Conservation (phyloP, 37 sponge, comb jelly and placozoan genomes). For the Tethya wilhelma region DNA sequence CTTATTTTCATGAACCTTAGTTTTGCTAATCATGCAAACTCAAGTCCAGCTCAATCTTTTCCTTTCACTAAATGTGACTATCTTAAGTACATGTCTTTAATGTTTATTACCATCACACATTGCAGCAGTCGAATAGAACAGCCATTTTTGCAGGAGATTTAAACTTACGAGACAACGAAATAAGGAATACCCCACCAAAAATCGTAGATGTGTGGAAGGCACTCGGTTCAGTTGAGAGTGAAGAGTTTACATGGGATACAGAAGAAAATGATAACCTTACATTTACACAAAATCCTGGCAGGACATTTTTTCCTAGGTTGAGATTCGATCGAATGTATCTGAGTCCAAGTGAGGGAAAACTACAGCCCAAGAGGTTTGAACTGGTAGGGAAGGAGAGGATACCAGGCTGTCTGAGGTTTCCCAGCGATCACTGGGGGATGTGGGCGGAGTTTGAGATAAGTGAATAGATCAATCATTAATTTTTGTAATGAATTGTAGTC, state of each 20-base stretch:
- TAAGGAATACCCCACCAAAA: slow-evolving; percentile 54
- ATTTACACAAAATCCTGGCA: no score
- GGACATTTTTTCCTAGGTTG: slow-evolving; percentile 19
- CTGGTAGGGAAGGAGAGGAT: slow-evolving; percentile 72
- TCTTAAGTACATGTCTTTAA: no score
- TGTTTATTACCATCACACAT: no score
- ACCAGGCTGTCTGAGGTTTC: slow-evolving; percentile 44
- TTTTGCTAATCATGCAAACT: no score
- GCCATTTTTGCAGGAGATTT: slow-evolving; percentile 86
- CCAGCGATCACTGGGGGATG: slow-evolving; percentile 90
- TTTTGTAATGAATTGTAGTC: no score
- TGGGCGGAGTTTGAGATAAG: slow-evolving; percentile 65
- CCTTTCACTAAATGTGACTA: no score
- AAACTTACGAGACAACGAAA: slow-evolving; percentile 76
- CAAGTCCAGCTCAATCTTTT: no score
- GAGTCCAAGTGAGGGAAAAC: slow-evolving; percentile 8
- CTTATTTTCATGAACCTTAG: no score
- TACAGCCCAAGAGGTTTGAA: slow-evolving; percentile 41
- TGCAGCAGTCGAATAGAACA: no score
- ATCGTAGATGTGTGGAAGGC: slow-evolving; percentile 80
- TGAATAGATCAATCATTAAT: no score
- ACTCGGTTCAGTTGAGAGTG: slow-evolving; percentile 32
- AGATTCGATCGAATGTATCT: slow-evolving; percentile 79
- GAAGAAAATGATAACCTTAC: slow-evolving; percentile 54
- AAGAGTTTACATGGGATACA: slow-evolving; percentile 82